phyloP scores from a whole-genome alignment of 2,113 vertebrate species.

The Thamnophis sirtalis region DNA sequence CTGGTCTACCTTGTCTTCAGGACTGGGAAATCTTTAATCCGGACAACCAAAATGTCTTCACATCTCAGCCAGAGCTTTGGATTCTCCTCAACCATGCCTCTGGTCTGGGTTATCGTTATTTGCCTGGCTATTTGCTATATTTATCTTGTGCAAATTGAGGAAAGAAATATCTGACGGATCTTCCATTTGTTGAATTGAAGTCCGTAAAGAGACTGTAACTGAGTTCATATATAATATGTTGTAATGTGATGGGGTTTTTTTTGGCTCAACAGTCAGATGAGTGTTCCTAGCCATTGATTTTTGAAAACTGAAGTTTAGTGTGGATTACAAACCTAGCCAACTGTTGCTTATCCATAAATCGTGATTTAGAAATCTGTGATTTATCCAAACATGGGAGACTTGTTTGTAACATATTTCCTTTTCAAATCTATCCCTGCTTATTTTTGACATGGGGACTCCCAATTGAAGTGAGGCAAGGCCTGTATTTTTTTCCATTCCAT shows the following conservation, averaged over 20 bases:
- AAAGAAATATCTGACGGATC: background rate
- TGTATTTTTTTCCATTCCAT: background rate
- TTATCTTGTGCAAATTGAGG: background rate
- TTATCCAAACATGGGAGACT: background rate
- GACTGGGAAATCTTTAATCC: background rate
- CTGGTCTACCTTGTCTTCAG: background rate
- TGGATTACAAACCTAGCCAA: background rate
- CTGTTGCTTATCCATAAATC: background rate
- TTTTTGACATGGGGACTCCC: background rate
- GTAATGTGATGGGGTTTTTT: too few species aligned
- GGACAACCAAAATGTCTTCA: background rate
- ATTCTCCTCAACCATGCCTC: background rate
- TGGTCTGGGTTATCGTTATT: background rate
- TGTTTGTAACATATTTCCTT: background rate
- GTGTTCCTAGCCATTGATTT: background rate
- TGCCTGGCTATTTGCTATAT: background rate
- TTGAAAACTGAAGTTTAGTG: background rate
- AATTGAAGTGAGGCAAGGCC: background rate
- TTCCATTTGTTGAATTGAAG: background rate
- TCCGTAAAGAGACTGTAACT: background rate
- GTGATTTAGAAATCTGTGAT: background rate
- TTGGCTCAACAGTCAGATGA: background rate
- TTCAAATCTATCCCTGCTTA: too few species aligned
- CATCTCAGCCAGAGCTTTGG: background rate
- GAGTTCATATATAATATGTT: background rate